Conservation (phyloP, 2,113 vertebrate genomes). For the Tichodroma muraria region DNA sequence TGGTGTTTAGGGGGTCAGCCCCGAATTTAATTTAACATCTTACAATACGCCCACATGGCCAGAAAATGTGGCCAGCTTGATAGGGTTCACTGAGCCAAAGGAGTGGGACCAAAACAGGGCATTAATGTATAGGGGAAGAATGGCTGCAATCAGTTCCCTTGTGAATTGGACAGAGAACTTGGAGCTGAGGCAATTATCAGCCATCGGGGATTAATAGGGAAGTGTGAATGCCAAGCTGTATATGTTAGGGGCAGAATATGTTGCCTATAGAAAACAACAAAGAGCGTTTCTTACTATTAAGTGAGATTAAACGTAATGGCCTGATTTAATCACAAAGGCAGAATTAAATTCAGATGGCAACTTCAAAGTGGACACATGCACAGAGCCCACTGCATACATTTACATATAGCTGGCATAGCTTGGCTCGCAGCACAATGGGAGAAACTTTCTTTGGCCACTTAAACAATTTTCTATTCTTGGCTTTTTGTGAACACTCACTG, state of each 20-base stretch:
- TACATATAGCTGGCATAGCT: conserved; percentile 84
- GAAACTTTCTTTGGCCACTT: conserved; percentile 80
- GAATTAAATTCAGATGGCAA: conserved; percentile 84
- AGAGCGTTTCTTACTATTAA: conserved; percentile 82
- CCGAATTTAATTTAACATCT: conserved; percentile 78
- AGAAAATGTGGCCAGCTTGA: conserved; percentile 82
- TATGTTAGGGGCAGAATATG: conserved; percentile 82
- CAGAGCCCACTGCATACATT: conserved; percentile 75
- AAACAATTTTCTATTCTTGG: conserved; percentile 79
- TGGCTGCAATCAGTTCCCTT: conserved; percentile 78
- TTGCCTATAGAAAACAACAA: conserved; percentile 84
- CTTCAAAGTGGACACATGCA: conserved; percentile 80
- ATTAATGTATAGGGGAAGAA: conserved; percentile 81
- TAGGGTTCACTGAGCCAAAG: conserved; percentile 81
- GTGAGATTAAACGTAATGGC: conserved; percentile 85
- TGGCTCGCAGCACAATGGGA: conserved; percentile 70
- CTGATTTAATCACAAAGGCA: conserved; percentile 83
- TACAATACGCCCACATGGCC: conserved; percentile 82
- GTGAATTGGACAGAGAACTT: conserved; percentile 78
- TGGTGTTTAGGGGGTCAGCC: conserved; percentile 69
- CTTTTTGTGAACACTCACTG: conserved; percentile 69
- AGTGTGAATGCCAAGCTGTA: conserved; percentile 81
- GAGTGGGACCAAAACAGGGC: conserved; percentile 76
- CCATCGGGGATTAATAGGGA: conserved; percentile 82
- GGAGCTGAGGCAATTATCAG: conserved; percentile 83